These are phyloP conservation scores for Engraulis encrasicolus DNA, from an alignment of 2,113 vertebrate genomes.

Conservation along the genomic window DNA sequence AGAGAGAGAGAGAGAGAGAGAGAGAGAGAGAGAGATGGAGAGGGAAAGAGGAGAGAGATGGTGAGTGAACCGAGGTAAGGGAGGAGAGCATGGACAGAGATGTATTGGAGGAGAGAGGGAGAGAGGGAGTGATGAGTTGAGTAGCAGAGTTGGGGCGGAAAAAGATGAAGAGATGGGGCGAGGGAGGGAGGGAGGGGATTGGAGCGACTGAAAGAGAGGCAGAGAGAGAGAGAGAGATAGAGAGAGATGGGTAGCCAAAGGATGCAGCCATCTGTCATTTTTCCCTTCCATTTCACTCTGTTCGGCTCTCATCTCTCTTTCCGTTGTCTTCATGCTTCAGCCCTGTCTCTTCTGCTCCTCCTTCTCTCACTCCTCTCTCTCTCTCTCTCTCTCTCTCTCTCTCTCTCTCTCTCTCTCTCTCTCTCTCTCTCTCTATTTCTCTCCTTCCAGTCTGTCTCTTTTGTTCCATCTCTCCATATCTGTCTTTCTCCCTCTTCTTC, in stretches of 20 bases:
- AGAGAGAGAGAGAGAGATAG: slow-evolving; percentile 11
- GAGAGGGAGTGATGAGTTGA: too few relatives aligned
- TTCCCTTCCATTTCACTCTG: not conserved
- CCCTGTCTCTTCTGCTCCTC: not conserved
- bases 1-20: slow-evolving; percentile 18
- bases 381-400: not conserved
- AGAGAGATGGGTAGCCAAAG: not conserved
- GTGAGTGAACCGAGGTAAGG: too few relatives aligned
- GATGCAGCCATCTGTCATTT: not conserved
- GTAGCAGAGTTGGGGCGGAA: too few relatives aligned
- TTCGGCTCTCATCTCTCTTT: not conserved
- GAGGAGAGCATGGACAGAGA: too few relatives aligned
- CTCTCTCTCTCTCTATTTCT: not conserved
- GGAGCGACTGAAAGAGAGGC: too few relatives aligned
- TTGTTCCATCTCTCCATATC: too few relatives aligned
- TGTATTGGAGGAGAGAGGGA: too few relatives aligned
- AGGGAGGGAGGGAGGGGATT: not conserved
- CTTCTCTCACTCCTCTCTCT: not conserved
- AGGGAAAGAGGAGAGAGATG: too few relatives aligned
- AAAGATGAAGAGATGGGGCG: slow-evolving; percentile 1
- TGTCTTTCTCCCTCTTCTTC: not conserved
- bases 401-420: too few relatives aligned
- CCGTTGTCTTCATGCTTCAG: not conserved
- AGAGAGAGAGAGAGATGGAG: not conserved
- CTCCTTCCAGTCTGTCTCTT: not conserved